A percentile compares a stretch with the other conserved stretches of the same genome.
These are phyloP conservation scores for Falco biarmicus DNA, from an alignment of 2,797 vertebrate genomes.

Conservation along the genomic window DNA sequence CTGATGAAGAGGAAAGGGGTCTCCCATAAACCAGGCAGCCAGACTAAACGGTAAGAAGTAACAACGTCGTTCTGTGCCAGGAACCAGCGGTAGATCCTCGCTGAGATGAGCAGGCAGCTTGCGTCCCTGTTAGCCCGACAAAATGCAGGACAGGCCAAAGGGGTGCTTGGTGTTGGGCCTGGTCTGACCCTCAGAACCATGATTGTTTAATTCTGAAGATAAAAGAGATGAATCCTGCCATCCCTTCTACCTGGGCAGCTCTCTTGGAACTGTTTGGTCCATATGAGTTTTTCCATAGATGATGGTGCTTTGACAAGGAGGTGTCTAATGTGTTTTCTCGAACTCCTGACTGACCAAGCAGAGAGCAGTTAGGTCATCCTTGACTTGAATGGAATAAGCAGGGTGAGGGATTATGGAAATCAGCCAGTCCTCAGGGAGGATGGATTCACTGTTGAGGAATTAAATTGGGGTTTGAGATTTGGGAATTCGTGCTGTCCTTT, in stretches of 20 bases:
- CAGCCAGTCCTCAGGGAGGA: not conserved
- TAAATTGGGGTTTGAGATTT: not conserved
- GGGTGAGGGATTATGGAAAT: not conserved
- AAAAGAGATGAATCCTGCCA: not conserved
- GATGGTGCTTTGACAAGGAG: not conserved
- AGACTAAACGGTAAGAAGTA: conserved; percentile 87
- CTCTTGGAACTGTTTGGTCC: not conserved
- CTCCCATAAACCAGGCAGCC: conserved; percentile 88
- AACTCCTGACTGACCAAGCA: not conserved
- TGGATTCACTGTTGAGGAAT: not conserved
- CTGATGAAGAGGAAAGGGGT: conserved; percentile 95
- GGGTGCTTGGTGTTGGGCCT: not conserved
- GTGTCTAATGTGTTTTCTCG: not conserved
- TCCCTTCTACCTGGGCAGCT: not conserved
- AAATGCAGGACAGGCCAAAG: not conserved
- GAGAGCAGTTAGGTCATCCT: not conserved
- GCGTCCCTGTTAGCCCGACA: not conserved
- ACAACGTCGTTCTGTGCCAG: not conserved
- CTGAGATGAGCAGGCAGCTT: not conserved
- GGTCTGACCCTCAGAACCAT: not conserved
- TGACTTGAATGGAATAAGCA: not conserved
- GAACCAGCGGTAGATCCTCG: not conserved
- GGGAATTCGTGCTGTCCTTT: not conserved
- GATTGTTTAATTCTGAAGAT: not conserved
- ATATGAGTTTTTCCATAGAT: not conserved